phyloP scores from a whole-genome alignment of 37 sponge, comb jelly and placozoan species.

The Beroe ovata region DNA sequence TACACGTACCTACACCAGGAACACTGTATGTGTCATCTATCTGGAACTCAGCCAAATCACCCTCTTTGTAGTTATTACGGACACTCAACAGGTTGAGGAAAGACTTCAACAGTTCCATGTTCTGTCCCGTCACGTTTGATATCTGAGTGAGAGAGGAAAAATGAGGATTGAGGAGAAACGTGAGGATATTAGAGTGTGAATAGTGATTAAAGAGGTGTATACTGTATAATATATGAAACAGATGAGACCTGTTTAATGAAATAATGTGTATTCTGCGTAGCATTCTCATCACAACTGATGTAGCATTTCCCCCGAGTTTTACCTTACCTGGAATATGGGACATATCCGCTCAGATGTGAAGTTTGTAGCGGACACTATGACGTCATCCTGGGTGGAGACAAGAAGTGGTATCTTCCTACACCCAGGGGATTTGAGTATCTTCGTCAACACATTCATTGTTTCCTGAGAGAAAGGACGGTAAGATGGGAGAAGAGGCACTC shows the following conservation, averaged over 20 bases:
- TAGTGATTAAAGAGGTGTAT: too few relatives aligned
- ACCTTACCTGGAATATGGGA: slow-evolving; percentile 97
- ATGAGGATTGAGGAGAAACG: too few relatives aligned
- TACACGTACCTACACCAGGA: slow-evolving; percentile 71
- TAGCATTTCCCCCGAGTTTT: too few relatives aligned
- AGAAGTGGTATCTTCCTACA: slow-evolving; percentile 96
- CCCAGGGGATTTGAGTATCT: slow-evolving; percentile 95
- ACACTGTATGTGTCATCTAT: slow-evolving; percentile 90
- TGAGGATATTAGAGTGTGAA: too few relatives aligned
- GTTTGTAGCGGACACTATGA: slow-evolving; percentile 92
- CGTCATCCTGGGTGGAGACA: slow-evolving; percentile 87
- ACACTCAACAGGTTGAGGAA: slow-evolving; percentile 90
- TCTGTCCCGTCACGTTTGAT: slow-evolving; percentile 95
- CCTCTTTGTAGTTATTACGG: slow-evolving; percentile 77
- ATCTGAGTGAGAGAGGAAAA: not conserved
- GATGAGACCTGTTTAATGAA: too few relatives aligned
- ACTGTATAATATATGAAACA: too few relatives aligned
- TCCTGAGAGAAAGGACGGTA: slow-evolving; percentile 71
- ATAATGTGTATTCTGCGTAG: too few relatives aligned
- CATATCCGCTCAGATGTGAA: slow-evolving; percentile 97
- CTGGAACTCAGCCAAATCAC: slow-evolving; percentile 91
- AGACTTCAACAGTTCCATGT: slow-evolving; percentile 87
- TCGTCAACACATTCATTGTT: slow-evolving; percentile 84
- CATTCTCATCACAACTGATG: too few relatives aligned
- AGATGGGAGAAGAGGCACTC: too few relatives aligned